phyloP scores from a whole-genome alignment of 2,888 invertebrate species.

The Rotaria socialis region DNA sequence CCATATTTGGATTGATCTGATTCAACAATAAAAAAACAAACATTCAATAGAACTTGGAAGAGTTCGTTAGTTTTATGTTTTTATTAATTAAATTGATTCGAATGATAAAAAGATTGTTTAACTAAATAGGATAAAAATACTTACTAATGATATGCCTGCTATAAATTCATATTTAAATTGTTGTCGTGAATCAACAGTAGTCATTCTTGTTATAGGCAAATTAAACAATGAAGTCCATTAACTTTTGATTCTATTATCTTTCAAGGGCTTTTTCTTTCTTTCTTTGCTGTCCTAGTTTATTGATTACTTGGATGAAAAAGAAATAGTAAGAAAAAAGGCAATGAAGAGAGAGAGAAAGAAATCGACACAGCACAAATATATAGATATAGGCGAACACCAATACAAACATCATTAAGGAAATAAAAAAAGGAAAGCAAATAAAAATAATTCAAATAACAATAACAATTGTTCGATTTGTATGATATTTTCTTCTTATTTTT shows the following conservation, averaged over 20 bases:
- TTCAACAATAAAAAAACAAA: not conserved
- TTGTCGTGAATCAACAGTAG: not conserved
- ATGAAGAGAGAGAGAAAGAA: not conserved
- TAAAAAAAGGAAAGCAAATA: not conserved
- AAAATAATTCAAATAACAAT: not conserved
- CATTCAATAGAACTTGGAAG: not conserved
- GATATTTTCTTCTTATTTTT: not conserved
- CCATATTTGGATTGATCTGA: not conserved
- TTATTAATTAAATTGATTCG: not conserved
- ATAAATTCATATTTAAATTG: not conserved
- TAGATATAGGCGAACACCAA: not conserved
- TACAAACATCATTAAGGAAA: slow-evolving; percentile 4
- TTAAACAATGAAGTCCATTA: not conserved
- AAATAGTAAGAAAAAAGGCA: not conserved
- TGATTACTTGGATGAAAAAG: not conserved
- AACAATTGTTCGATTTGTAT: not conserved
- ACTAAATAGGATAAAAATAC: not conserved
- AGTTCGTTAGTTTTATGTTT: too few relatives aligned
- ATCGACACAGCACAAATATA: not conserved
- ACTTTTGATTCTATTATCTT: slow-evolving; percentile 3
- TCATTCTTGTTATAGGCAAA: not conserved
- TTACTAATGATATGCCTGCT: not conserved
- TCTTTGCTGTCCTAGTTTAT: not conserved
- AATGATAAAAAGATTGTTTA: not conserved
- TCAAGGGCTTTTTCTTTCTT: not conserved